phyloP scores from a whole-genome alignment of 2,888 invertebrate genomes.

The Hesperia comma region DNA sequence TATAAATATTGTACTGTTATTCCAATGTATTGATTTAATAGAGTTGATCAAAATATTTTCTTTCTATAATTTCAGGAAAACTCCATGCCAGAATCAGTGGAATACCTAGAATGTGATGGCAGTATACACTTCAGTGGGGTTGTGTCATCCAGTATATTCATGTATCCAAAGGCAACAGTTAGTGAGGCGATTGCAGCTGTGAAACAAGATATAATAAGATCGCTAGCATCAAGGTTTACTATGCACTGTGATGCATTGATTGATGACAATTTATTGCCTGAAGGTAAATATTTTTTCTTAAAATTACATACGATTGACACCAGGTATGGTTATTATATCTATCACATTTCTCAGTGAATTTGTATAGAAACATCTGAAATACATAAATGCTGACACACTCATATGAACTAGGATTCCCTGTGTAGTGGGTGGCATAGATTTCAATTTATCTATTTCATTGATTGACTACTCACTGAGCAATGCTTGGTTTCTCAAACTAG shows the following conservation, averaged over 20 bases:
- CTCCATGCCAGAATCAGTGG: slow-evolving; percentile 73
- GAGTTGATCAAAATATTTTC: background rate
- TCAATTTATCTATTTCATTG: too few relatives aligned
- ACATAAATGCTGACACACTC: too few relatives aligned
- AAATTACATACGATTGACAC: too few relatives aligned
- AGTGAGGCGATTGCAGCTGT: slow-evolving; percentile 89
- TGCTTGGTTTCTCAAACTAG: too few relatives aligned
- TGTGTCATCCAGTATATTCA: slow-evolving; percentile 89
- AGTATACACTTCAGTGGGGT: slow-evolving; percentile 89
- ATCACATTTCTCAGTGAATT: too few relatives aligned
- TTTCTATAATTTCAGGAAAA: slow-evolving; percentile 67
- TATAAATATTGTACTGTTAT: background rate
- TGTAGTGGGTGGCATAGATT: too few relatives aligned
- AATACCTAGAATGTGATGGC: slow-evolving; percentile 85
- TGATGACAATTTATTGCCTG: slow-evolving; percentile 89
- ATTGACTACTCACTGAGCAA: too few relatives aligned
- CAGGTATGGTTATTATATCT: too few relatives aligned
- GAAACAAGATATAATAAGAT: slow-evolving; percentile 93
- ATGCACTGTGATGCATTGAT: slow-evolving; percentile 97
- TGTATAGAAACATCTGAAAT: too few relatives aligned
- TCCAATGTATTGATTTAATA: background rate
- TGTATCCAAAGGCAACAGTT: slow-evolving; percentile 90
- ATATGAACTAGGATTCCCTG: too few relatives aligned
- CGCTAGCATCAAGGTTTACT: slow-evolving; percentile 92
- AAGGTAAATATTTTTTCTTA: slow-evolving; percentile 75